A percentile compares a stretch with the other conserved stretches of the same genome.
Evolutionary conservation across 2,113 vertebrate species (phyloP).

Genomic region (Saccopteryx bilineata): DNA sequence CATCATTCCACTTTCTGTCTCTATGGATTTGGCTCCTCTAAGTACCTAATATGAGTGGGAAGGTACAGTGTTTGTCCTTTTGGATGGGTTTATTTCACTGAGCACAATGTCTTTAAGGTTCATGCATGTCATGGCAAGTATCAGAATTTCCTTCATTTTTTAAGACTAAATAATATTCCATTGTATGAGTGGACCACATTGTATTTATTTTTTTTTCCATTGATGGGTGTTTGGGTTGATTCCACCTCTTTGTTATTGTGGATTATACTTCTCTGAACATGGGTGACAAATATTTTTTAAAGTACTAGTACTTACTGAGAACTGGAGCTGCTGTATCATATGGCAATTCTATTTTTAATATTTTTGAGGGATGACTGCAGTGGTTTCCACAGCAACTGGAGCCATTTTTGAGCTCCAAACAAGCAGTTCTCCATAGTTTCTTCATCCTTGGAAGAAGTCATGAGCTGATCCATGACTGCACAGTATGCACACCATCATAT

Average conservation of each 20-base stretch:
- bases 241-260: no score
- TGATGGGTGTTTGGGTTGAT: neutral
- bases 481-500: accelerated
- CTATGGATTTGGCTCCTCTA: neutral
- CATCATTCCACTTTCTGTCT: neutral
- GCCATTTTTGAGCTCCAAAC: neutral
- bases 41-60: neutral
- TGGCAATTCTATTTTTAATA: neutral
- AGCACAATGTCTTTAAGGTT: neutral
- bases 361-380: neutral
- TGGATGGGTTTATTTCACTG: neutral
- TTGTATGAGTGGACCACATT: neutral
- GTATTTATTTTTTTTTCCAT: neutral
- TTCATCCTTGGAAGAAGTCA: neutral
- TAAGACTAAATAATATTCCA: neutral
- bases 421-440: neutral
- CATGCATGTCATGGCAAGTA: no score
- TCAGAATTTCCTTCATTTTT: neutral
- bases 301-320: neutral
- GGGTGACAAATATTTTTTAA: accelerated
- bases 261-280: neutral
- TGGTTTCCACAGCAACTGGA: neutral
- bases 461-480: accelerated
- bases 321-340: neutral
- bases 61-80: neutral